Percentiles rank a stretch among this genome's conserved stretches.
phyloP scores from a whole-genome alignment of 2,113 vertebrate genomes.

The Xiphias gladius region DNA sequence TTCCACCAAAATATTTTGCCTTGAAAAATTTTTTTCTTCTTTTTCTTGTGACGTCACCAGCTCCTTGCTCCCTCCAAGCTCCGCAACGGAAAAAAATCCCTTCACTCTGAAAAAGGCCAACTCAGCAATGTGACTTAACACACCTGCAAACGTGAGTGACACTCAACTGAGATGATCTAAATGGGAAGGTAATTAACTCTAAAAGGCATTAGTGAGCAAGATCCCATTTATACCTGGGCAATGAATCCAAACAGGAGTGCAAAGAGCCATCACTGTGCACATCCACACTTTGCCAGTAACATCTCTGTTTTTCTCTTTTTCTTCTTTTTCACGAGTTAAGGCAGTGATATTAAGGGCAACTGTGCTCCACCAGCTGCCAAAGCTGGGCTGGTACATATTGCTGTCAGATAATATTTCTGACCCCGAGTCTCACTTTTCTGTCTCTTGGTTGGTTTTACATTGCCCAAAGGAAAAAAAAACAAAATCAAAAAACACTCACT shows the following conservation, averaged over 20 bases:
- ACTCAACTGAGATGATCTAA: slow-evolving; percentile 3
- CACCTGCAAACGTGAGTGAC: slow-evolving; percentile 1
- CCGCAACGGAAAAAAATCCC: not conserved
- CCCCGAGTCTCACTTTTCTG: not conserved
- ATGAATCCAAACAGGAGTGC: not conserved
- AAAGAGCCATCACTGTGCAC: not conserved
- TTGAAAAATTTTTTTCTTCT: not conserved
- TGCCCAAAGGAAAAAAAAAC: not conserved
- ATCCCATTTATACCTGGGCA: not conserved
- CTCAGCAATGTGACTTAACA: slow-evolving; percentile 25
- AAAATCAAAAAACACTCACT: not conserved
- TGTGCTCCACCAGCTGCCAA: slow-evolving; percentile 10
- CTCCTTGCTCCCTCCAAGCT: not conserved
- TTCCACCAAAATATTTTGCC: not conserved
- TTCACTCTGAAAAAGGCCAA: slow-evolving; percentile 35
- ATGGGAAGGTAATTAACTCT: slow-evolving; percentile 14
- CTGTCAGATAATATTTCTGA: slow-evolving; percentile 10
- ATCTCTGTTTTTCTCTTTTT: not conserved
- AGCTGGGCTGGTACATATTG: not conserved
- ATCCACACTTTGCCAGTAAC: not conserved
- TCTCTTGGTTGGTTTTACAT: slow-evolving; percentile 2
- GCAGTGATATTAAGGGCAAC: slow-evolving; percentile 64
- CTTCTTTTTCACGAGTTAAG: slow-evolving; percentile 45
- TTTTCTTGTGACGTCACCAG: slow-evolving; percentile 56
- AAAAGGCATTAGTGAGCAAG: slow-evolving; percentile 11